phyloP scores from a whole-genome alignment of 2,113 vertebrate genomes.

The Gnathonemus longibarbis region DNA sequence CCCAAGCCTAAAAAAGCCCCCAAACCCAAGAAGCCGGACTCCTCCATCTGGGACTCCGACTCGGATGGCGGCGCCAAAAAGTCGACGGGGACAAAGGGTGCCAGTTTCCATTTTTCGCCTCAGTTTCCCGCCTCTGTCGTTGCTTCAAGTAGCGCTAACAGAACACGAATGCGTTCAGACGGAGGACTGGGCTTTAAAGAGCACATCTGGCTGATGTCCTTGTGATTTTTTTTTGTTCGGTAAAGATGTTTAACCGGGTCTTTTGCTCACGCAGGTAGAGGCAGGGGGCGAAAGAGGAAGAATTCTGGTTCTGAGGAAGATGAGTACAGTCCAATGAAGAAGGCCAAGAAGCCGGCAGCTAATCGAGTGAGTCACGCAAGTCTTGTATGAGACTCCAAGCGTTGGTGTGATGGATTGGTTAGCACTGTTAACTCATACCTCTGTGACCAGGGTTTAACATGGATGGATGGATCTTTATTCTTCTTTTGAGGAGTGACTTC shows the following conservation, averaged over 20 bases:
- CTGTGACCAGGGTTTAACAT: background rate
- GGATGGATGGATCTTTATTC: background rate
- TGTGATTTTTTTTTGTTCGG: background rate
- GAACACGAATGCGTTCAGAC: background rate
- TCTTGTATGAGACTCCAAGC: background rate
- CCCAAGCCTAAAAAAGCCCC: slow-evolving; percentile 79
- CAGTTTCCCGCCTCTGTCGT: background rate
- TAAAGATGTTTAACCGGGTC: background rate
- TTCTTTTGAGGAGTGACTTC: background rate
- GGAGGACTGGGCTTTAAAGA: background rate
- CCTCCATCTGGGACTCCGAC: slow-evolving; percentile 84
- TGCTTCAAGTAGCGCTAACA: background rate
- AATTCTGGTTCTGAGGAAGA: slow-evolving; percentile 85
- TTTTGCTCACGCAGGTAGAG: slow-evolving; percentile 68
- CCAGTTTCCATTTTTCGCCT: background rate
- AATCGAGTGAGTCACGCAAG: slow-evolving; percentile 63
- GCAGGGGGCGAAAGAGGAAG: slow-evolving; percentile 90
- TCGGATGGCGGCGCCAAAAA: slow-evolving; percentile 87
- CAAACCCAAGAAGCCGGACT: slow-evolving; percentile 85
- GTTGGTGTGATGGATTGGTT: background rate
- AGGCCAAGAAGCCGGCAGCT: slow-evolving; percentile 53
- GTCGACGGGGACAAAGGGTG: slow-evolving; percentile 72
- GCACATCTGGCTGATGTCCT: background rate
- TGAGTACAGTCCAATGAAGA: slow-evolving; percentile 83
- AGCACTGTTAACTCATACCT: background rate